Evolutionary conservation across 2,888 invertebrate genomes (phyloP).

Genomic region (Imbricaverruca yamaguchii): DNA sequence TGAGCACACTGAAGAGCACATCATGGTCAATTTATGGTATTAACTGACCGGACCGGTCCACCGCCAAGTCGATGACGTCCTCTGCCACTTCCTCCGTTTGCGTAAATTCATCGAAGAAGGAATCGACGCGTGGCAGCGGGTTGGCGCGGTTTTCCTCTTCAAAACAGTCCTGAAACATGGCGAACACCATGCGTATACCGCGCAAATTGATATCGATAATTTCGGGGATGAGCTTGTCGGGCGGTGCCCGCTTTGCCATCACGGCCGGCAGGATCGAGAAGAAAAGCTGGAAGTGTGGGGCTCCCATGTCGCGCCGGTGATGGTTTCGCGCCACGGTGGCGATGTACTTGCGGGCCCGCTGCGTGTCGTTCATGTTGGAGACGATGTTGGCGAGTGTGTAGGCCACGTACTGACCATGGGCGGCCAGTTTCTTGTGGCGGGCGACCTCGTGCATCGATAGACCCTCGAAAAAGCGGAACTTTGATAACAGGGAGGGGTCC

Average conservation of each 20-base stretch:
- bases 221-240: neutral
- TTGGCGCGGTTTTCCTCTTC: neutral
- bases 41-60: too few relatives aligned
- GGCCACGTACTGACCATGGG: neutral
- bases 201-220: neutral
- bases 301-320: neutral
- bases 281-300: neutral
- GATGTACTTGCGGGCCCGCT: neutral
- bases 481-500: neutral
- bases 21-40: too few relatives aligned
- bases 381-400: conserved; percentile 10
- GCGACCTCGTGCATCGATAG: neutral
- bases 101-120: neutral
- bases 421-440: neutral
- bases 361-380: neutral
- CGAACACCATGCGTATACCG: neutral
- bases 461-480: neutral
- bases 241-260: neutral
- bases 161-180: neutral
- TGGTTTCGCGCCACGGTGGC: neutral
- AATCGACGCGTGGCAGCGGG: neutral
- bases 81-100: neutral
- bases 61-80: too few relatives aligned
- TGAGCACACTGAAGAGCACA: neutral
- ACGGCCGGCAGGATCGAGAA: neutral